Base-by-base conservation (phyloP, 2,113 vertebrate species). In the Artemisiospiza belli region DNA sequence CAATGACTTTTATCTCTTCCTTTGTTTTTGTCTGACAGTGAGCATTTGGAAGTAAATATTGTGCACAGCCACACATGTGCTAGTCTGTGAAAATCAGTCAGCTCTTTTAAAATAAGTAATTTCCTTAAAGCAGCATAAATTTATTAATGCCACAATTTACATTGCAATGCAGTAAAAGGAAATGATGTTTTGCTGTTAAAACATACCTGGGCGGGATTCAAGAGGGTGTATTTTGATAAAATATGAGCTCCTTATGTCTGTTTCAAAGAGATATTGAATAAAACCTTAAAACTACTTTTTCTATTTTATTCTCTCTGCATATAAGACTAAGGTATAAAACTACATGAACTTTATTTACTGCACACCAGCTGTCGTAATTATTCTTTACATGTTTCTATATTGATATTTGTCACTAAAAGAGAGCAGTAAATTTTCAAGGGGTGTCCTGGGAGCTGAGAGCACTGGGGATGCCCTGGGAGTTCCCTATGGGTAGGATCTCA, bases 401-500 rank as follows among this genome's bases (percentile, higher is more conserved):
- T 73, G 44, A 31, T 13, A 68, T 79, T 46, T 72, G 22, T 44
- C 27, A 72, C 20, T 75, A 27, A 68, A 89, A 46, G 16, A 62
- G 23, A 59, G 20, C 12, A 61, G 13, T 1, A 73, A 85, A 64
- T 5, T 41, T 2, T 35, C 30, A 62, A 37, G 31, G 3, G 18
- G 44, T 2, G 4, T 64, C 4, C 24, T 66, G 22, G n/a, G 28
- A 77, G 3, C 43, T 47, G 15, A 25, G 24, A 39, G 1, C 0
- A 0, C 24, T 12, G 54, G 6, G 23, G 10, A 1, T 55, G 3
- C 19, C 11, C 13, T 59, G 17, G 22, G 8, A 7, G 9, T 5
- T 44, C 28, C 25, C 15, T 6, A 4, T 8, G 9, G 16, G 11
- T 27, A 47, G 15, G 10, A 13, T 2, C 41, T 43, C 41, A 15